Evolutionary conservation across 2,113 vertebrate species (phyloP).

Genomic region (Gulo gulo): DNA sequence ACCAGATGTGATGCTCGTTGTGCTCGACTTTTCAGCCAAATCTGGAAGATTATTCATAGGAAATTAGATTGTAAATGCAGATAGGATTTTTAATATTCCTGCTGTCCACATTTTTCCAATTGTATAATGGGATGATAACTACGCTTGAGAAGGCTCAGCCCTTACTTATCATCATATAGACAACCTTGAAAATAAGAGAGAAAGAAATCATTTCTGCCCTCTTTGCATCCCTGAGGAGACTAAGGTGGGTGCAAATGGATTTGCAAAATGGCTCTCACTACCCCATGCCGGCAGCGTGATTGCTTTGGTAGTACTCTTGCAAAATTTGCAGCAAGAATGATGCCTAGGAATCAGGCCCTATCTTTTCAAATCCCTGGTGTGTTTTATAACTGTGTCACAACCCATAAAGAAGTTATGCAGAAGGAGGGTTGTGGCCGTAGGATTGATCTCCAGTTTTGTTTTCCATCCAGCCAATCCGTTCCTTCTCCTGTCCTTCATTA

Average conservation of each 20-base stretch:
- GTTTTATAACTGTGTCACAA: not conserved
- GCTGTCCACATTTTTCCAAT: constrained; percentile 64
- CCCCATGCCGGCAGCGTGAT: constrained; percentile 21
- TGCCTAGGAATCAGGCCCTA: not conserved
- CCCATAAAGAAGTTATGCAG: not conserved
- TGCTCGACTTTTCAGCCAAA: constrained; percentile 40
- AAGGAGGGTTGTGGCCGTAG: not conserved
- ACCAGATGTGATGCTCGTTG: constrained; percentile 59
- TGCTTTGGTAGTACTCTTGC: constrained; percentile 25
- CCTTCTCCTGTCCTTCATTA: not conserved
- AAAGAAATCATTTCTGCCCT: constrained; percentile 47
- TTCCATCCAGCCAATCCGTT: not conserved
- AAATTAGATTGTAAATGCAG: constrained; percentile 69
- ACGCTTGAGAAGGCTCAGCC: not conserved
- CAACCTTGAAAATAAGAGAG: constrained; percentile 54
- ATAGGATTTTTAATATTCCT: constrained; percentile 71
- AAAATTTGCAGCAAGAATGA: constrained; percentile 18
- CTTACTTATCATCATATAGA: constrained; percentile 54
- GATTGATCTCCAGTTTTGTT: not conserved
- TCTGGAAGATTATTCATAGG: constrained; percentile 54
- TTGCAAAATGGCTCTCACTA: constrained; percentile 57
- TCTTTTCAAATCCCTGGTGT: not conserved
- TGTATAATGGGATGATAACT: constrained; percentile 39
- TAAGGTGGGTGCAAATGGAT: constrained; percentile 28
- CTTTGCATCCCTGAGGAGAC: constrained; percentile 46